Base-by-base conservation (phyloP, 30 jellyfish, hydroid and myxozoan species). In the Mastigias papua region DNA sequence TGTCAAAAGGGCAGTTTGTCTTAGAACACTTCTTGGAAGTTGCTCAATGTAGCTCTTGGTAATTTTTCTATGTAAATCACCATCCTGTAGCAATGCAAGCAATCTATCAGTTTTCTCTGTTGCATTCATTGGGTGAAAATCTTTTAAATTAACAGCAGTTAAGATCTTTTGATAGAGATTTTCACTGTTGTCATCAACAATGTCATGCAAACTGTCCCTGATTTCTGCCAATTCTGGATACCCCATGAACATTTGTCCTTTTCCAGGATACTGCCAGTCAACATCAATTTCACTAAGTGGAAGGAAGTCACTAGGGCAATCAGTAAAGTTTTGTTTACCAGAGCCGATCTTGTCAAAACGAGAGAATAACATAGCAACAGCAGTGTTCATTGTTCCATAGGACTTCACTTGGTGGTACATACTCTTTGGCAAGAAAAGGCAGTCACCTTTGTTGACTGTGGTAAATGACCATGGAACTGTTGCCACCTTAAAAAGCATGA, bases 331-430 rank as follows among this genome's bases (percentile, higher is more conserved):
- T 0, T 69, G 46, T 11, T 69, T 58, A 42, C 57, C 64, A 21
- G 62, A 69, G 15, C 50, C 23, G 32, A 26, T 34, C 0, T 60
- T 34, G 49, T 92, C 91, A 49, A 92, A 86, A 42, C 94, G 82
- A 1, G 94, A 54, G 60, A 92, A 80, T 69, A 92, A 66, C 50
- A 92, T 50, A 21, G 98, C 96, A 27, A 92, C 96, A 19, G 98
- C 98, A 17, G 78, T 69, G 62, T 92, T 92, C 77, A 60, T 42
- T 61, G 87, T 29, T 31, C 98, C 98, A 64, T 61, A 77, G 19
- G 98, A 92, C 72, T 86, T 80, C 25, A 92, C 98, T 35, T 92
- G 96, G 76, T 92, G 98, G 88, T 91, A 92, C 97, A 91, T 91
- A 37, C 92, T 88, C 28, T 92, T 80, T 76, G 97, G 97, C 67